These are phyloP conservation scores for Argyra leucocephala DNA, from an alignment of 2,888 invertebrate species.

Conservation along the genomic window DNA sequence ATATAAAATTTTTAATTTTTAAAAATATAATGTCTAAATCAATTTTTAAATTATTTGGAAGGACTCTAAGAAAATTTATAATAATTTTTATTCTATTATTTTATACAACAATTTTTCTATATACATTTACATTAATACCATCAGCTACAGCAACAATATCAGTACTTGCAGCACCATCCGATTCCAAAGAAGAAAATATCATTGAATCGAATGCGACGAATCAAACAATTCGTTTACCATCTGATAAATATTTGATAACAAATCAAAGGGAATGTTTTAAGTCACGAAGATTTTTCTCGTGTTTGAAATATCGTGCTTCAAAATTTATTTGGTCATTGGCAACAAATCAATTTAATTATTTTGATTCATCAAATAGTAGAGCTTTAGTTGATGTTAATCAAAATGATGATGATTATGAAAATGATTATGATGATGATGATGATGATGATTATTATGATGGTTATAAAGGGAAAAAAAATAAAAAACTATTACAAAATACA, in stretches of 20 bases:
- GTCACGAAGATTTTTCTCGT: conserved; percentile 34
- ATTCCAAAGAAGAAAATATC: not conserved
- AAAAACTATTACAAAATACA: not conserved
- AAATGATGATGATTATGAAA: conserved; percentile 21
- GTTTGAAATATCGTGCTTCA: conserved; percentile 38
- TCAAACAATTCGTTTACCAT: not conserved
- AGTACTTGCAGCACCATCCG: not conserved
- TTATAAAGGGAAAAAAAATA: not conserved
- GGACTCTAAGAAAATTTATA: not conserved
- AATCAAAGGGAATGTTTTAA: conserved; percentile 37
- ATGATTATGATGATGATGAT: not conserved
- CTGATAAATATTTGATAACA: conserved; percentile 35
- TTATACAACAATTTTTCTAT: conserved; percentile 1
- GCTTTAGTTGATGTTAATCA: conserved; percentile 27
- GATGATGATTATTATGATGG: not conserved
- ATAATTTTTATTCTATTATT: not conserved
- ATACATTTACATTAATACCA: not conserved
- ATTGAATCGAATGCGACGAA: not conserved
- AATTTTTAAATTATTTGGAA: not conserved
- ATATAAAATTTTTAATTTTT: not conserved
- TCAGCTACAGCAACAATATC: not conserved
- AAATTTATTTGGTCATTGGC: conserved; percentile 38
- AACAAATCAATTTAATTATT: conserved; percentile 37
- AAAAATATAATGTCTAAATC: not conserved
- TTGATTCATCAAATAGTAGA: conserved; percentile 36